Evolutionary conservation across 2,888 invertebrate species (phyloP), one percentile per base, ranked within the genome.

Genomic region (Hemicrepidius hirtus): DNA sequence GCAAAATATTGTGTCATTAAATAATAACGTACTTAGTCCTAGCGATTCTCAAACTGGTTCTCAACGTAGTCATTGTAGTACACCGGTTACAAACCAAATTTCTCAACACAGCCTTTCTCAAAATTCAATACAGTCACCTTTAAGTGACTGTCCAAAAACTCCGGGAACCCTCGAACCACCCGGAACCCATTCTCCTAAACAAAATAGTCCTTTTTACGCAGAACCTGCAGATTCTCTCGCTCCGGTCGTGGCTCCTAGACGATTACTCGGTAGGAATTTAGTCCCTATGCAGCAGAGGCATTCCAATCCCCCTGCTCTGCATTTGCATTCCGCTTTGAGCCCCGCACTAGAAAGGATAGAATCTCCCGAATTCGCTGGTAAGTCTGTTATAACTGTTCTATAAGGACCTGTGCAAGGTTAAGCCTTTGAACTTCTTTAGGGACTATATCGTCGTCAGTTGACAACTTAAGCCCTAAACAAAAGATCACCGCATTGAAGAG

Each of bases 141-240:
- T 78, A 37, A 66, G 74, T 7, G 74, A 76, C 28, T 64, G 64
- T 18, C 69, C 72, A 20, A 74, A 74, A 21, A 75, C 70, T 18
- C 71, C 75, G 7, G 68, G 50, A 46, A 6, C 49, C 12, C 49
- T 62, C n/a, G 74, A 76, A 24, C 35, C 37, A n/a, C 40, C 46
- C 6, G 80, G 75, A 71, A 77, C 77, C 4, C 76, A 76, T 57
- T 76, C 79, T 7, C 87, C 87, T 73, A 94, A 94, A 77, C 93
- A 95, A 83, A 93, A 93, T 12, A 95, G 95, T 84, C 96, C 96
- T 0, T 95, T 95, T 82, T 96, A 96, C 83, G 95, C 95, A 1
- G 96, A 96, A 85, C 96, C 96, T 28, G 95, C 96, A 10, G 96
- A 96, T 87, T 92, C 95, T 24, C 88, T 96, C 68, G 91, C 91